Evolutionary conservation across 2,113 vertebrate genomes (phyloP).

Genomic region (Pholis gunnellus): DNA sequence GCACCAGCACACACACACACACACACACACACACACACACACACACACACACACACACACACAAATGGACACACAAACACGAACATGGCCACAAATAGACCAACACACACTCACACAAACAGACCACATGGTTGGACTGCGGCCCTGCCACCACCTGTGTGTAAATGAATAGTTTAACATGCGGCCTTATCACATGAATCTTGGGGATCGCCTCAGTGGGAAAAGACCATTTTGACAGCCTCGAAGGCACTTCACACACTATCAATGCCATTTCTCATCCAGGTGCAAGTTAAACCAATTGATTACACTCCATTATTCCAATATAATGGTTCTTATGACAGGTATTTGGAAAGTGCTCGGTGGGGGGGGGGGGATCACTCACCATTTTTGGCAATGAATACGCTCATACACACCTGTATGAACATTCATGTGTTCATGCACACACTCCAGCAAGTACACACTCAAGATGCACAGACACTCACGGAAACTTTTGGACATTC

Average conservation of each 20-base stretch:
- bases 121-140: neutral
- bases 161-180: slow-evolving; percentile 17
- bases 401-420: neutral
- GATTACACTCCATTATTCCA: slow-evolving; percentile 51
- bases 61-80: neutral
- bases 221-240: neutral
- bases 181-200: neutral
- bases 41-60: neutral
- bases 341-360: slow-evolving; percentile 12
- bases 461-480: neutral
- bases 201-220: neutral
- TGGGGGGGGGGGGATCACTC: neutral
- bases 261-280: slow-evolving; percentile 49
- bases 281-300: slow-evolving; percentile 47
- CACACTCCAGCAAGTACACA: neutral
- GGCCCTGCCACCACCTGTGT: slow-evolving; percentile 9
- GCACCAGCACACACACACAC: neutral
- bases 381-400: slow-evolving; percentile 4
- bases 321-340: slow-evolving; percentile 40
- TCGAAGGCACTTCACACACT: slow-evolving; percentile 35
- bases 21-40: neutral
- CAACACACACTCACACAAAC: neutral
- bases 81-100: neutral
- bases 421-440: neutral
- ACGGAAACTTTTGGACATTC: slow-evolving; percentile 18